Evolutionary conservation across 2,113 vertebrate genomes (phyloP), one percentile per base, ranked within the genome.

Genomic region (Pycnonotus jocosus): DNA sequence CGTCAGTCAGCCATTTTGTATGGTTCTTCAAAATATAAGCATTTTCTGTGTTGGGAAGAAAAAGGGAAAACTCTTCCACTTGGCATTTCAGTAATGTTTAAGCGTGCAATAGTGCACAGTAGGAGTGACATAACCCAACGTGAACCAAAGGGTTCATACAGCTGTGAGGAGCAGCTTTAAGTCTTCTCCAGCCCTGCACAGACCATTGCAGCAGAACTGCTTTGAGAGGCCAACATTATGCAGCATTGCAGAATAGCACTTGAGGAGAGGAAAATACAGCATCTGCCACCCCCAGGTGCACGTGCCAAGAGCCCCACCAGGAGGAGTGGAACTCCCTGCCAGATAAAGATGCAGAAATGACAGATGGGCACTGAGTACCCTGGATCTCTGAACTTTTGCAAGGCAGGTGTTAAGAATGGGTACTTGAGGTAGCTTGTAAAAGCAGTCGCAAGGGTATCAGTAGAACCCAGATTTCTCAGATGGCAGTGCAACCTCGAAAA

Each of bases 401-500:
- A 33, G 15, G 56, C 4, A 60, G 27, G 14, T 27, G 62, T 51
- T 60, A 12, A 12, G 22, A 51, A 44, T 18, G 45, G 35, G 5
- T 33, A 11, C 22, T 51, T 25, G 44, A 27, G 11, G 19, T 31
- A 12, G 14, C 22, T 58, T 68, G 3, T 31, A 51, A 68, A 86
- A 86, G 37, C 44, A 27, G 51, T 20, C 66, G 53, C 31, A 58
- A 51, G 16, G 25, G 21, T 35, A 15, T 66, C 25, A 35, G 25
- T 66, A 42, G 31, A 68, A 31, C 8, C 1, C 31, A 44, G 45
- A 19, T 77, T 60, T 44, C 37, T 57, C 70, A 35, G 23, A 15
- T 30, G 2, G 2, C 30, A 20, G 15, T 24, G 30, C 1, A 0
- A 22, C 53, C 27, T 77, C 2, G 1, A 8, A 27, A 44, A 58